A percentile compares a stretch with the other conserved stretches of the same genome.
These are phyloP conservation scores for Parasteatoda tepidariorum DNA, from an alignment of 1,140 invertebrate genomes.

Conservation along the genomic window DNA sequence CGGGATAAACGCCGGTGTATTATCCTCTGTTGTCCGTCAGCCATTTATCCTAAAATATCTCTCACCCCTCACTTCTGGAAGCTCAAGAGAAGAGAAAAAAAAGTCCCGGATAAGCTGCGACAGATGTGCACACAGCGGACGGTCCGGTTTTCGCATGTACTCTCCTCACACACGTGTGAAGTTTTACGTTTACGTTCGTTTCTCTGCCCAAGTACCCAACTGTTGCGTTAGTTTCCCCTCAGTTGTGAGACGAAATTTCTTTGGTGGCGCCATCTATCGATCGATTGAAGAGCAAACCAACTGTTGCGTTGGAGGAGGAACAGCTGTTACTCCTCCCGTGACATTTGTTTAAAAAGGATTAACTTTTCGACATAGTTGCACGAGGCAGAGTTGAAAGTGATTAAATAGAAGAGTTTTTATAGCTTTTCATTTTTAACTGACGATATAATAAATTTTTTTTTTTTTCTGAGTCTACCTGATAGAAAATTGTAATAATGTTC, in stretches of 20 bases:
- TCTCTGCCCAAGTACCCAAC: constrained; percentile 1
- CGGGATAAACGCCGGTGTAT: constrained; percentile 38
- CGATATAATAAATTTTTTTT: too few relatives aligned
- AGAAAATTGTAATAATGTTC: too few relatives aligned
- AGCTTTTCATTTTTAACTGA: too few relatives aligned
- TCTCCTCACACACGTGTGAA: constrained; percentile 22
- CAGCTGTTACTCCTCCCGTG: background rate
- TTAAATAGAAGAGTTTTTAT: too few relatives aligned
- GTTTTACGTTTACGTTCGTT: constrained; percentile 22
- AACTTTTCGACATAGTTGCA: too few relatives aligned
- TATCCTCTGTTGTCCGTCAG: constrained; percentile 33
- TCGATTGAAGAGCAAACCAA: constrained; percentile 1
- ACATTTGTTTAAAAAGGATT: background rate
- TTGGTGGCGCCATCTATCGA: constrained; percentile 44
- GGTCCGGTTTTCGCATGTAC: background rate
- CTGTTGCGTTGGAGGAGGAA: constrained; percentile 35
- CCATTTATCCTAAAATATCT: background rate
- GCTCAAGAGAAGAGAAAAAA: background rate
- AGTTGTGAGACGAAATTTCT: background rate
- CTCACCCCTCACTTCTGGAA: background rate
- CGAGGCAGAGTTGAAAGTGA: too few relatives aligned
- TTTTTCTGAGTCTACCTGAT: too few relatives aligned
- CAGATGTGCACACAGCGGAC: constrained; percentile 40
- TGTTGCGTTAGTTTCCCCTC: constrained; percentile 16
- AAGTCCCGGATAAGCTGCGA: background rate